Conservation (phyloP, 2,797 vertebrate species). For the Tokudaia muenninki region DNA sequence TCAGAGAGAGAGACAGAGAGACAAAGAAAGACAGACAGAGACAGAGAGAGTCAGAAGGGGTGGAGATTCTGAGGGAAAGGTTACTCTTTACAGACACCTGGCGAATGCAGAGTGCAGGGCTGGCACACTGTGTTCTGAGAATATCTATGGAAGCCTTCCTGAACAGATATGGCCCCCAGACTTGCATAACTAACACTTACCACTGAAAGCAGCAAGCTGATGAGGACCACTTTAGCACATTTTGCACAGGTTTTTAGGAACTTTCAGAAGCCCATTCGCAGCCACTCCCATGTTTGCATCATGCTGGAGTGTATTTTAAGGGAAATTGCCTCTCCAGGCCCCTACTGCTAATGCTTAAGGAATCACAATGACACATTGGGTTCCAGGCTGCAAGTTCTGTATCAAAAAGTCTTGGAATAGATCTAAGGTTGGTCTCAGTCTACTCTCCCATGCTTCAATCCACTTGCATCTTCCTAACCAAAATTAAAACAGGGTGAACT, state of each 20-base stretch:
- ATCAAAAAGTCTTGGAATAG: background rate
- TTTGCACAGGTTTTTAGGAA: conserved; percentile 73
- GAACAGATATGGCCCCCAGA: background rate
- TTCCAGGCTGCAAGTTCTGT: conserved; percentile 12
- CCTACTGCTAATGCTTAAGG: background rate
- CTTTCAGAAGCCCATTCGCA: conserved; percentile 64
- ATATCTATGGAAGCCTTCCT: background rate
- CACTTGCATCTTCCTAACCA: background rate
- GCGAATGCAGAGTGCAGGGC: too few species aligned
- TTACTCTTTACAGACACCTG: background rate
- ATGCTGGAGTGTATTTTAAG: conserved; percentile 46
- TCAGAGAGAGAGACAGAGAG: background rate
- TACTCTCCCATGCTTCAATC: background rate
- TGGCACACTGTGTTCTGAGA: background rate
- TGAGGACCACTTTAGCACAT: conserved; percentile 40
- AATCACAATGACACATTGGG: conserved; percentile 1
- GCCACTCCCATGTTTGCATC: background rate
- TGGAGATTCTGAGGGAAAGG: too few species aligned
- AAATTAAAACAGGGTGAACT: background rate
- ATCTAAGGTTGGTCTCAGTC: background rate
- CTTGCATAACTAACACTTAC: conserved; percentile 71
- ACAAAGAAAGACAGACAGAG: background rate
- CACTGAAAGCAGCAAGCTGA: conserved; percentile 45
- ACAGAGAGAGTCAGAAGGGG: background rate
- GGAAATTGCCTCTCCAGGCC: conserved; percentile 56